These are phyloP conservation scores for Dasypus novemcinctus DNA, from an alignment of 2,113 vertebrate species.

Conservation along the genomic window DNA sequence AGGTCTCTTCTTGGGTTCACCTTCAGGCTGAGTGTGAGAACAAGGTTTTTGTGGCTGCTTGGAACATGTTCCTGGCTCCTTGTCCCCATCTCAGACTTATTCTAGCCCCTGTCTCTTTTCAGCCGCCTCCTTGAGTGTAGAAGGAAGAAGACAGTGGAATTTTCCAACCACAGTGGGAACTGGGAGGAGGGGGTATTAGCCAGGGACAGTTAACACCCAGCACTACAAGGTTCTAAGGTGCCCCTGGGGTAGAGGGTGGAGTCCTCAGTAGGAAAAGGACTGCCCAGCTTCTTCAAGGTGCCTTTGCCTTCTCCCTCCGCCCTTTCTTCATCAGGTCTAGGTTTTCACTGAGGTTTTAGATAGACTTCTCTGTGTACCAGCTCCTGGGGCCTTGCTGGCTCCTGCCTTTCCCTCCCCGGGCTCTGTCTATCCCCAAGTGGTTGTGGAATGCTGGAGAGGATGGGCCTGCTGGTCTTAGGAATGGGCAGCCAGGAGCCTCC, in stretches of 20 bases:
- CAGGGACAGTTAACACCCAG: slow-evolving; percentile 32
- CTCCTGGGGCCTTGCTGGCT: background rate
- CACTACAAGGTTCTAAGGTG: slow-evolving; percentile 52
- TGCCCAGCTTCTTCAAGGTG: slow-evolving; percentile 60
- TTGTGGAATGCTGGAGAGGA: background rate
- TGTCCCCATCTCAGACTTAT: background rate
- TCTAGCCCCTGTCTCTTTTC: background rate
- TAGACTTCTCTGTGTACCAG: background rate
- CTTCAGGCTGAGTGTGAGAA: background rate
- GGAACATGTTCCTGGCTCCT: background rate
- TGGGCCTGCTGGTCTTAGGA: background rate
- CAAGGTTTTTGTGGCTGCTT: background rate
- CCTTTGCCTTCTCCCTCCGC: background rate
- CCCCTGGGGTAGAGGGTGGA: slow-evolving; percentile 30
- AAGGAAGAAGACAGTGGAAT: slow-evolving; percentile 61
- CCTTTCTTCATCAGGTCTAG: background rate
- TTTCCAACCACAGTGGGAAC: slow-evolving; percentile 4
- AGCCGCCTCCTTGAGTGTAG: slow-evolving; percentile 7
- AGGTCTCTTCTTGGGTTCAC: background rate
- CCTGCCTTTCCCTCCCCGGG: background rate
- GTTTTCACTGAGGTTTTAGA: background rate
- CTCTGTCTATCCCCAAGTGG: background rate
- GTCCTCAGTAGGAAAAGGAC: background rate
- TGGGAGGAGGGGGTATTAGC: background rate
- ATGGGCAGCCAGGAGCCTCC: background rate